These are phyloP conservation scores for Brachyptera putata DNA, from an alignment of 2,888 invertebrate genomes.

Conservation along the genomic window DNA sequence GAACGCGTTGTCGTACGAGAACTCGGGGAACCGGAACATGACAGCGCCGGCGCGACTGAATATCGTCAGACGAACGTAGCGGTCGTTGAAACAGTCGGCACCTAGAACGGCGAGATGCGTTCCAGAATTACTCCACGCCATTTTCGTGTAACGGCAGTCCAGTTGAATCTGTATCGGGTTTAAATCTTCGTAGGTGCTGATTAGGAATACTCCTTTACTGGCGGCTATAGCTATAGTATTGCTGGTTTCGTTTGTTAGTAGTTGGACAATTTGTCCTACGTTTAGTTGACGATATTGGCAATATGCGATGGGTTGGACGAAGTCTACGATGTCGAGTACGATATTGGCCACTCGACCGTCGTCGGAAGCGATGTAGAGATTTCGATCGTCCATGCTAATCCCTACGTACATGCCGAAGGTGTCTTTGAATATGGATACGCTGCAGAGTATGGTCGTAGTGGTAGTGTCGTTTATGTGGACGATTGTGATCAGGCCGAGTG, in stretches of 20 bases:
- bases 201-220: neutral
- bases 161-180: too few species aligned
- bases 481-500: neutral
- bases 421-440: too few species aligned
- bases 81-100: neutral
- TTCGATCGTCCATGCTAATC: neutral
- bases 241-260: neutral
- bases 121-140: neutral
- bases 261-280: neutral
- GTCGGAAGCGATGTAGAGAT: neutral
- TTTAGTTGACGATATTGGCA: neutral
- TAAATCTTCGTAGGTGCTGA: too few species aligned
- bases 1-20: neutral
- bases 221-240: neutral
- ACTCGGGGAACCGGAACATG: neutral
- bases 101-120: neutral
- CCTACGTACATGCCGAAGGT: neutral
- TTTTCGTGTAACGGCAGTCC: neutral
- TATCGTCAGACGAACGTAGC: neutral
- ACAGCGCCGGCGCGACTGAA: neutral
- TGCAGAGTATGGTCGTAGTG: too few species aligned
- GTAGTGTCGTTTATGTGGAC: too few species aligned
- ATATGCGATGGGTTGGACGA: too few species aligned
- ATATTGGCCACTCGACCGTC: neutral
- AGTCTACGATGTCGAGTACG: neutral